Percentiles rank a stretch among this genome's conserved stretches.
These are phyloP conservation scores for Drosophila niveifrons DNA, from an alignment of 2,888 invertebrate genomes.

Conservation along the genomic window DNA sequence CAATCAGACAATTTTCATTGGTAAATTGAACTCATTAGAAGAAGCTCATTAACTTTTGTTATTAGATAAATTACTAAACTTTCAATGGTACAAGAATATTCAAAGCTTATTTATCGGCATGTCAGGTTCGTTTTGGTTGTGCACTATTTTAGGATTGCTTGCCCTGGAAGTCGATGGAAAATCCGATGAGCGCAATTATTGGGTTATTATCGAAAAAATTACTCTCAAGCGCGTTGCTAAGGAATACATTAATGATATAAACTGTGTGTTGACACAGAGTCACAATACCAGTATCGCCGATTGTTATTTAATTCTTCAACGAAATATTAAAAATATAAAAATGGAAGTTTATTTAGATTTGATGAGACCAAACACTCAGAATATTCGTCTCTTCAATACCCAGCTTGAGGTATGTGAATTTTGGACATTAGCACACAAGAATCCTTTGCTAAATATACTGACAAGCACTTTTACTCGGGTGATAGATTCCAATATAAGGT, in stretches of 20 bases:
- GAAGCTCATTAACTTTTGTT: not conserved
- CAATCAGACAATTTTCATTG: not conserved
- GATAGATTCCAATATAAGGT: constrained; percentile 20
- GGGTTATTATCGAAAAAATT: constrained; percentile 33
- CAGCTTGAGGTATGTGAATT: constrained; percentile 46
- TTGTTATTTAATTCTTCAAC: constrained; percentile 21
- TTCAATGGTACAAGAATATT: not conserved
- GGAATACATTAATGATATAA: constrained; percentile 16
- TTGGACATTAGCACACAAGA: constrained; percentile 26
- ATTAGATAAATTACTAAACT: not conserved
- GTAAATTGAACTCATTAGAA: not conserved
- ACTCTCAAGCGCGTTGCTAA: not conserved
- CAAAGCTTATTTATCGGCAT: constrained; percentile 7
- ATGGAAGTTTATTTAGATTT: constrained; percentile 39
- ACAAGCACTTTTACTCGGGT: constrained; percentile 17
- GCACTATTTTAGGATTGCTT: constrained; percentile 15
- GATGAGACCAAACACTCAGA: constrained; percentile 2
- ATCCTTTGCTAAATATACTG: constrained; percentile 33
- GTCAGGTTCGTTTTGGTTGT: constrained; percentile 14
- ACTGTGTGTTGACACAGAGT: constrained; percentile 13
- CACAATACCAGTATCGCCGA: constrained; percentile 22
- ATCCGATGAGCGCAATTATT: constrained; percentile 23
- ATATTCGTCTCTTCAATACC: constrained; percentile 33
- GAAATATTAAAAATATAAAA: constrained; percentile 7
- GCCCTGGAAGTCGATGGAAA: not conserved